Conservation (phyloP, 2,797 vertebrate species). For the Mionectes olivaceus region DNA sequence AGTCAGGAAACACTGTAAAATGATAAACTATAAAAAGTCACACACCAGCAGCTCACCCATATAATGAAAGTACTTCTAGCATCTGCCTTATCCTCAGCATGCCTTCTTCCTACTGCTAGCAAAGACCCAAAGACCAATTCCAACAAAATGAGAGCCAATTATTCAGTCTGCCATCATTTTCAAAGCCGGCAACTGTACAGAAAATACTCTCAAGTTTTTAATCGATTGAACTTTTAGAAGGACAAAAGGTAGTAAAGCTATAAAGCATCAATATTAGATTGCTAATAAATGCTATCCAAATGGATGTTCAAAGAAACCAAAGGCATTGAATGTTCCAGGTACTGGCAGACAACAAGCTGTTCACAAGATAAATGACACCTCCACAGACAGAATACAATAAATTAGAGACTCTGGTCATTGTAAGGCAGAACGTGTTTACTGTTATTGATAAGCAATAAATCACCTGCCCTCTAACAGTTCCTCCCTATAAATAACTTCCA, state of each 20-base stretch:
- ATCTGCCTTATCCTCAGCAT: neutral
- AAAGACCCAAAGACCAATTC: neutral
- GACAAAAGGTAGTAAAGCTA: slow-evolving; percentile 39
- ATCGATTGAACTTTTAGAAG: slow-evolving; percentile 39
- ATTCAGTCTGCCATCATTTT: neutral
- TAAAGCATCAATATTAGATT: slow-evolving; percentile 33
- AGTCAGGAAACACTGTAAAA: neutral
- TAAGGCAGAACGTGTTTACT: slow-evolving; percentile 56
- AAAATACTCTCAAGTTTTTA: slow-evolving; percentile 34
- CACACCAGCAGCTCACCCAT: neutral
- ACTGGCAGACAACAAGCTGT: slow-evolving; percentile 18
- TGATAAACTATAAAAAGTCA: neutral
- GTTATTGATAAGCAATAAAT: slow-evolving; percentile 74
- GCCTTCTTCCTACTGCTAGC: neutral
- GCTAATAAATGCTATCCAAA: slow-evolving; percentile 55
- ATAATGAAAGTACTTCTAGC: neutral
- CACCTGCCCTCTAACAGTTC: slow-evolving; percentile 57
- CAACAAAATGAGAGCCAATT: neutral
- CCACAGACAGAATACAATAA: slow-evolving; percentile 40
- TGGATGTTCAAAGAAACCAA: slow-evolving; percentile 33
- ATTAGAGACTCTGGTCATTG: slow-evolving; percentile 51
- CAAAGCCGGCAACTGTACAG: neutral
- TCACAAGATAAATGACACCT: slow-evolving; percentile 55
- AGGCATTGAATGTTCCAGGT: slow-evolving; percentile 36
- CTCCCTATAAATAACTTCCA: slow-evolving; percentile 65